phyloP scores from a whole-genome alignment of 2,797 vertebrate species.

The Gorsachius magnificus region DNA sequence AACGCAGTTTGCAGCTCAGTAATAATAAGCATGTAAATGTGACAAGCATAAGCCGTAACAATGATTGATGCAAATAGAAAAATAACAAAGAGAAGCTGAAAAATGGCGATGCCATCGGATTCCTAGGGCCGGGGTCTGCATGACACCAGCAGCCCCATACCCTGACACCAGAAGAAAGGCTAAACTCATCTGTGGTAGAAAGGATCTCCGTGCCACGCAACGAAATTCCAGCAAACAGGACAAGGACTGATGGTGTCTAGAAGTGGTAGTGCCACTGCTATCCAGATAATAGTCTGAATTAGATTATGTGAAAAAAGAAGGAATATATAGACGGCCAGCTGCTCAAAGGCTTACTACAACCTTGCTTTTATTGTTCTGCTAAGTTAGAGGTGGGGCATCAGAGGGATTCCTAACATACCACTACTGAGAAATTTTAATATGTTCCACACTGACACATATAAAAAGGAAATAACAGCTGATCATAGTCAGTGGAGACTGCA shows the following conservation, averaged over 20 bases:
- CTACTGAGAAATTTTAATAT: slow-evolving; percentile 85
- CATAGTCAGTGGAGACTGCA: slow-evolving; percentile 68
- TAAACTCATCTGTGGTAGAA: background rate
- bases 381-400: slow-evolving; percentile 86
- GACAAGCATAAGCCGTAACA: slow-evolving; percentile 21
- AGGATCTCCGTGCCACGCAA: background rate
- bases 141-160: slow-evolving; percentile 51
- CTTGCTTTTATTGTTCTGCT: slow-evolving; percentile 85
- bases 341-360: slow-evolving; percentile 85
- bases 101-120: slow-evolving; percentile 57
- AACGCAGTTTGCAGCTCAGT: slow-evolving; percentile 30
- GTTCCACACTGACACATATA: slow-evolving; percentile 82
- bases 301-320: slow-evolving; percentile 76
- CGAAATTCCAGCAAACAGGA: slow-evolving; percentile 54
- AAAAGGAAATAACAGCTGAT: slow-evolving; percentile 88
- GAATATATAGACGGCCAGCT: slow-evolving; percentile 85
- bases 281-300: slow-evolving; percentile 76
- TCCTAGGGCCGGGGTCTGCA: slow-evolving; percentile 44
- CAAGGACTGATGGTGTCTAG: slow-evolving; percentile 52
- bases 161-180: background rate
- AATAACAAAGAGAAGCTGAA: slow-evolving; percentile 65
- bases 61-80: slow-evolving; percentile 60
- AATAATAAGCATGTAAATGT: slow-evolving; percentile 56
- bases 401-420: slow-evolving; percentile 84
- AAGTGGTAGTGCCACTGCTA: slow-evolving; percentile 74